phyloP scores from a whole-genome alignment of 2,888 invertebrate species.

The Adelognathus sp. region DNA sequence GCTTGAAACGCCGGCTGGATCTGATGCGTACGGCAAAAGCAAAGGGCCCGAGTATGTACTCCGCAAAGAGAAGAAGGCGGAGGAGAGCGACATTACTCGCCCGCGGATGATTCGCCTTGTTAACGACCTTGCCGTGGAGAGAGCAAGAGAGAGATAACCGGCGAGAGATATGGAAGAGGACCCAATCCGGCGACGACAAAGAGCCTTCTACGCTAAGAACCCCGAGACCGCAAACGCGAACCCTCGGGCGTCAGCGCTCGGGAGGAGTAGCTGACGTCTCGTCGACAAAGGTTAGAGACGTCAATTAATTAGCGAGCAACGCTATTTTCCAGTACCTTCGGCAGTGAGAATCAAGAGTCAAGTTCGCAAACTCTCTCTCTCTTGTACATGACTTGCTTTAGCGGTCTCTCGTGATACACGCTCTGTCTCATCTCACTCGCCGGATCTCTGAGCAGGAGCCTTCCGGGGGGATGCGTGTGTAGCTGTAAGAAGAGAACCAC shows the following conservation, averaged over 20 bases:
- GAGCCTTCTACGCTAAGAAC: constrained; percentile 65
- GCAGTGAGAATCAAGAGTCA: constrained; percentile 53
- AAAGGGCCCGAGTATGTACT: constrained; percentile 59
- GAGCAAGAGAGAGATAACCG: constrained; percentile 44
- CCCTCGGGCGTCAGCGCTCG: constrained; percentile 69
- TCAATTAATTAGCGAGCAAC: constrained; percentile 73
- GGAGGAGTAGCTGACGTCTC: constrained; percentile 67
- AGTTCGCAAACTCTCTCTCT: constrained; percentile 52
- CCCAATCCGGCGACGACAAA: constrained; percentile 64
- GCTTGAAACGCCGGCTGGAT: constrained; percentile 55
- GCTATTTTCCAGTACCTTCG: constrained; percentile 56
- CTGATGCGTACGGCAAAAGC: constrained; percentile 52
- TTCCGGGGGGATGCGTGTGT: background rate
- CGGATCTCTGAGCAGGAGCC: constrained; percentile 27
- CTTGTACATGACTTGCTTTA: background rate
- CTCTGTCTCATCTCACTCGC: constrained; percentile 21
- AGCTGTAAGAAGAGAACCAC: background rate
- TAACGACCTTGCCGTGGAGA: constrained; percentile 68
- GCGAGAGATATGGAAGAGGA: constrained; percentile 32
- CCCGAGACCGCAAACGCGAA: constrained; percentile 67
- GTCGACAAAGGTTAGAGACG: constrained; percentile 74
- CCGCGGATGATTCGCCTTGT: constrained; percentile 67
- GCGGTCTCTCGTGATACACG: constrained; percentile 6
- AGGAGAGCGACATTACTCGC: constrained; percentile 64
- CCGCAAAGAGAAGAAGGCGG: constrained; percentile 57